These are phyloP conservation scores for Urocyon cinereoargenteus DNA, from an alignment of 2,797 vertebrate genomes.

Conservation along the genomic window DNA sequence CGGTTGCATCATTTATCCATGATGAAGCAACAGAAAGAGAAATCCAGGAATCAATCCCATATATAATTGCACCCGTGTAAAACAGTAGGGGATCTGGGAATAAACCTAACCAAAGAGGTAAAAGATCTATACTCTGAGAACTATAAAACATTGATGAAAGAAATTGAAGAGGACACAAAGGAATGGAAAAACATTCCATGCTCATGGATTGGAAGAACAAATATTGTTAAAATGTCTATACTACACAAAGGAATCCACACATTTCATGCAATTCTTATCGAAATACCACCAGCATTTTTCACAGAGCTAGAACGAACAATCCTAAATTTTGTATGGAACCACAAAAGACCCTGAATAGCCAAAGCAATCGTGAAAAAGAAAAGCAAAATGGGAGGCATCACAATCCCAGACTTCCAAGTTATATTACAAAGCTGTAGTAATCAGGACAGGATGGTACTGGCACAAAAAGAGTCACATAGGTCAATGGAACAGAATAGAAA, in stretches of 20 bases:
- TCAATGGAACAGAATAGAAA: background rate
- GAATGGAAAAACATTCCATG: background rate
- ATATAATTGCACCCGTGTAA: background rate
- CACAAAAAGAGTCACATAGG: background rate
- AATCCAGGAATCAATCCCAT: background rate
- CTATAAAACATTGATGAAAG: background rate
- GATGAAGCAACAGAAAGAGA: background rate
- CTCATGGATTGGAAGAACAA: background rate
- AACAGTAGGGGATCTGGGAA: background rate
- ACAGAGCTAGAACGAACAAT: background rate
- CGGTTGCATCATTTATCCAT: background rate
- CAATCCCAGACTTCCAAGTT: background rate
- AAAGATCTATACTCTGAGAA: background rate
- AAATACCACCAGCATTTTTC: background rate
- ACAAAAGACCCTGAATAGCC: background rate
- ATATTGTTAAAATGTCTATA: background rate
- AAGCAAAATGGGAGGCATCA: background rate
- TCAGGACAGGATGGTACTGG: background rate
- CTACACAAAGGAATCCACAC: background rate
- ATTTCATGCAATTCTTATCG: background rate
- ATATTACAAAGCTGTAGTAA: background rate
- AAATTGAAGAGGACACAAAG: background rate
- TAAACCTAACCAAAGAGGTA: background rate
- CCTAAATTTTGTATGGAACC: background rate
- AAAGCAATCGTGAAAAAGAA: background rate